Evolutionary conservation across 1,140 invertebrate species (phyloP).

Genomic region (Pseudomyrmex pallidus): DNA sequence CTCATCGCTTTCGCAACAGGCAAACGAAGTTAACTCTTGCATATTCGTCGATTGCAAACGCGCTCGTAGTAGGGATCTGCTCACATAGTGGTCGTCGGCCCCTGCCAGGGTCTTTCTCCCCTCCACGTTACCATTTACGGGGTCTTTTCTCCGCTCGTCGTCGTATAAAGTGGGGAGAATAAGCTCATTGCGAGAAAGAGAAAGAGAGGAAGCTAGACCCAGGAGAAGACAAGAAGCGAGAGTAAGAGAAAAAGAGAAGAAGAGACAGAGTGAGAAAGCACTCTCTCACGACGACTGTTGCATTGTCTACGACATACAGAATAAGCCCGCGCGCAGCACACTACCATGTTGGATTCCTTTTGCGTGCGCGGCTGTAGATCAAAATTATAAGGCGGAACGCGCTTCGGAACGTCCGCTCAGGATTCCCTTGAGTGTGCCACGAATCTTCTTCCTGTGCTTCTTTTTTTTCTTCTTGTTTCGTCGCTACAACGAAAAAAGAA

Average conservation of each 20-base stretch:
- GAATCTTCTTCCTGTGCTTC: slow-evolving; percentile 9
- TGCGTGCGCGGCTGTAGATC: slow-evolving; percentile 71
- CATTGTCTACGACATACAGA: slow-evolving; percentile 77
- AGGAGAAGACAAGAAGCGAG: slow-evolving; percentile 31
- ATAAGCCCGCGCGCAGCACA: slow-evolving; percentile 47
- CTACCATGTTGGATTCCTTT: slow-evolving; percentile 81
- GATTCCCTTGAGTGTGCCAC: slow-evolving; percentile 45
- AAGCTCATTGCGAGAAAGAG: slow-evolving; percentile 1
- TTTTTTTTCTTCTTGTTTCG: neutral
- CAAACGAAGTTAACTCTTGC: slow-evolving; percentile 63
- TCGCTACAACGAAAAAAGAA: slow-evolving; percentile 34
- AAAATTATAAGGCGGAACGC: slow-evolving; percentile 80
- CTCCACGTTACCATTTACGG: slow-evolving; percentile 36
- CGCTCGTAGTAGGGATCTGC: slow-evolving; percentile 39
- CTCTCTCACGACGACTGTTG: slow-evolving; percentile 53
- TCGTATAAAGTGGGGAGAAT: slow-evolving; percentile 28
- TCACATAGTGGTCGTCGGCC: slow-evolving; percentile 76
- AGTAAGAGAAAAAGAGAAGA: slow-evolving; percentile 55
- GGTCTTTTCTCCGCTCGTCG: slow-evolving; percentile 50
- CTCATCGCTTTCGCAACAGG: slow-evolving; percentile 22
- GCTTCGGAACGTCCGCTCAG: slow-evolving; percentile 60
- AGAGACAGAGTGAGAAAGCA: slow-evolving; percentile 58
- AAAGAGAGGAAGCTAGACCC: neutral
- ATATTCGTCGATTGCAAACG: slow-evolving; percentile 58
- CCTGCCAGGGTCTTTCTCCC: slow-evolving; percentile 61